Conservation (phyloP, 1,140 invertebrate species). For the Stegodyphus mimosarum region DNA sequence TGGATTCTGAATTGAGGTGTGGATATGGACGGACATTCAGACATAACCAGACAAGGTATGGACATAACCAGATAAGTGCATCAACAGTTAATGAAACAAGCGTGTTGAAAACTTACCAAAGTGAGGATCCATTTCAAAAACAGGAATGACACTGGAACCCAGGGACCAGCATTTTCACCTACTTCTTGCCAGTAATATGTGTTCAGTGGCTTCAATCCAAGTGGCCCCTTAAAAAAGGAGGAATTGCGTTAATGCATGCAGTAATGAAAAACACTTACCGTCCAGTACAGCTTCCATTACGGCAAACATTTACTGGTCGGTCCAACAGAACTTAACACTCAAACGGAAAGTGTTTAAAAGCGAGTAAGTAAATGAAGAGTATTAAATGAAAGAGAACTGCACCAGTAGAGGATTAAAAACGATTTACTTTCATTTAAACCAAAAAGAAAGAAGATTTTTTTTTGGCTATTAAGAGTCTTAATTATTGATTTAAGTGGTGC, state of each 20-base stretch:
- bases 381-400: no score
- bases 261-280: background rate
- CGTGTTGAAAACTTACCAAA: slow-evolving; percentile 22
- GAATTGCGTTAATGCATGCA: slow-evolving; percentile 13
- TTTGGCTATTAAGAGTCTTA: background rate
- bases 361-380: no score
- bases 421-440: no score
- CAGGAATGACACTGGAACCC: background rate
- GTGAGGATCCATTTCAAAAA: slow-evolving; percentile 22
- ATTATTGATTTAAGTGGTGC: background rate
- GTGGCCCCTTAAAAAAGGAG: slow-evolving; percentile 39
- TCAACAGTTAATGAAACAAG: background rate
- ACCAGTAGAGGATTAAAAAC: no score
- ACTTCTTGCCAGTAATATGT: background rate
- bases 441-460: background rate
- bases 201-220: background rate
- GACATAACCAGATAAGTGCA: no score
- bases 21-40: no score
- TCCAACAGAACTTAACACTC: no score
- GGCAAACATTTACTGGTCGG: no score
- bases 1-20: no score
- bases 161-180: slow-evolving; percentile 39
- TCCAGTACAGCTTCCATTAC: no score
- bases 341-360: no score
- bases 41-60: no score